Conservation (phyloP, 2,113 vertebrate species). For the Atherinomorus stipes region DNA sequence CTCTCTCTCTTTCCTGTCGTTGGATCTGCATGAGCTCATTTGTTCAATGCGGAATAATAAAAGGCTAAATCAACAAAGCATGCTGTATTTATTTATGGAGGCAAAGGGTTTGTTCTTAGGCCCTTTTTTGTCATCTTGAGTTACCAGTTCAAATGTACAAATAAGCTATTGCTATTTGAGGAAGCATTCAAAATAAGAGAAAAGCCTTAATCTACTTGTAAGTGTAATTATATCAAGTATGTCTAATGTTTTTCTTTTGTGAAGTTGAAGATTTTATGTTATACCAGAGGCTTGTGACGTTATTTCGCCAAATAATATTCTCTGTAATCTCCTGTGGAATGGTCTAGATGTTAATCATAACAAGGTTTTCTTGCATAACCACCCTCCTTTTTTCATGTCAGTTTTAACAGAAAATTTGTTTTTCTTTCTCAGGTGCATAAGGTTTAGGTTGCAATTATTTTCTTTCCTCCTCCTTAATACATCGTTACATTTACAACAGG, state of each 20-base stretch:
- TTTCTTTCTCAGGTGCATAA: too few species aligned
- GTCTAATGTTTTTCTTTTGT: not conserved
- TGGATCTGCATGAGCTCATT: conserved; percentile 71
- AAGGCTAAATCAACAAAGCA: conserved; percentile 26
- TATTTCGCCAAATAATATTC: not conserved
- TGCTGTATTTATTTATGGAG: conserved; percentile 17
- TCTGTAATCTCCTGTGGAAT: not conserved
- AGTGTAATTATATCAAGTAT: not conserved
- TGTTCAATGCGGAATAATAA: conserved; percentile 67
- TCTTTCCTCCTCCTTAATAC: too few species aligned
- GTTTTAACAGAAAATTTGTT: not conserved
- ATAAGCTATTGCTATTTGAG: too few species aligned
- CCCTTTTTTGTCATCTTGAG: not conserved
- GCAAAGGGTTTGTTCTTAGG: not conserved
- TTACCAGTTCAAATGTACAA: not conserved
- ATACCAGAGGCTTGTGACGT: not conserved
- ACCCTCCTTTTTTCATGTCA: not conserved
- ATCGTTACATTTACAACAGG: too few species aligned
- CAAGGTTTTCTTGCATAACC: not conserved
- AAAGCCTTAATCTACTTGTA: not conserved
- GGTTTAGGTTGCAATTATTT: too few species aligned
- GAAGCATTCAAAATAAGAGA: not conserved
- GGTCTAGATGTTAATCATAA: not conserved
- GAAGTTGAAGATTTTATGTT: not conserved
- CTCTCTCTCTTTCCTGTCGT: conserved; percentile 46